Percentiles rank a stretch among this genome's conserved stretches.
Conservation (phyloP, 2,888 invertebrate genomes). For the Eupeodes latifasciatus region DNA sequence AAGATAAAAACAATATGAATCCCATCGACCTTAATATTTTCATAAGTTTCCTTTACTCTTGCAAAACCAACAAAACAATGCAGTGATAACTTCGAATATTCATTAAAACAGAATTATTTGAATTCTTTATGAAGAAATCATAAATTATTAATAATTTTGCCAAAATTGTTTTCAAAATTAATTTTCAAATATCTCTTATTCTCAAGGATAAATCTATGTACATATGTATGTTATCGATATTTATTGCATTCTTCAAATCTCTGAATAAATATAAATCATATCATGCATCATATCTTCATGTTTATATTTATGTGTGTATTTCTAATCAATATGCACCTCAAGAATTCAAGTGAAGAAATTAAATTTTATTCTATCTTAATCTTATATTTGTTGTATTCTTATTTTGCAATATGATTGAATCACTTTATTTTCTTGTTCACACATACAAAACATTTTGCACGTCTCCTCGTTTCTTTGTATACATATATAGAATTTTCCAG, state of each 20-base stretch:
- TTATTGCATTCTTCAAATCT: background rate
- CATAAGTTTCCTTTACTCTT: too few relatives aligned
- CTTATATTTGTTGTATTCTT: background rate
- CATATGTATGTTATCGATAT: too few relatives aligned
- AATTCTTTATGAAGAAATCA: background rate
- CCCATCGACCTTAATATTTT: too few relatives aligned
- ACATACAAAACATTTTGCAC: constrained; percentile 36
- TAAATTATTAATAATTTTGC: background rate
- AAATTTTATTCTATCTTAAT: constrained; percentile 44
- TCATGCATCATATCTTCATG: background rate
- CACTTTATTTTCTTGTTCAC: constrained; percentile 21
- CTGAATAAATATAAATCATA: background rate
- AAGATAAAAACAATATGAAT: too few relatives aligned
- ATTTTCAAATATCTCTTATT: background rate
- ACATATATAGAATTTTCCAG: constrained; percentile 46
- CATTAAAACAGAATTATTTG: background rate
- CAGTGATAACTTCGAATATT: background rate
- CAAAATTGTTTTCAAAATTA: background rate
- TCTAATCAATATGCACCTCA: constrained; percentile 52
- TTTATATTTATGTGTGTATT: background rate
- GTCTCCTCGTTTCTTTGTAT: background rate
- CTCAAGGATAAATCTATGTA: background rate
- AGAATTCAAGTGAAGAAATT: constrained; percentile 53
- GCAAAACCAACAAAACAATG: background rate
- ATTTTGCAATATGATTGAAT: constrained; percentile 31